Percentiles rank a stretch among this genome's conserved stretches.
Evolutionary conservation across 2,888 invertebrate species (phyloP).

Genomic region (Temnothorax unifasciatus): DNA sequence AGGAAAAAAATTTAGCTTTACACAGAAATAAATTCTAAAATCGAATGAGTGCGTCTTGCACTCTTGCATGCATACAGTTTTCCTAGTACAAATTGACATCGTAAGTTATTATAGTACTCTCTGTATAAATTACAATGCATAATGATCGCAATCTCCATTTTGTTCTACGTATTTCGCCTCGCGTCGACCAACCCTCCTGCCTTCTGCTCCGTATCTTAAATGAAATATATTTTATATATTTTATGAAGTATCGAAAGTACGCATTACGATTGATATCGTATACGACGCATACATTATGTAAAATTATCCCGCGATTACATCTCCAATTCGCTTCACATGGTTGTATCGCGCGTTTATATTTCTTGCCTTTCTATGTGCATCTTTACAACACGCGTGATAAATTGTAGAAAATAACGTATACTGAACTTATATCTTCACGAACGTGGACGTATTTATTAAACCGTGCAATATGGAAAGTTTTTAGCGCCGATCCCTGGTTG

Average conservation of each 20-base stretch:
- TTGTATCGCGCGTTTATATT: conserved; percentile 5
- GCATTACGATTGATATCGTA: background rate
- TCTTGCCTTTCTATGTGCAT: background rate
- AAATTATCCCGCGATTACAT: conserved; percentile 24
- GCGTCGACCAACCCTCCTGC: background rate
- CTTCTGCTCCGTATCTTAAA: background rate
- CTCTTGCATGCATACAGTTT: background rate
- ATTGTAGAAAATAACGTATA: conserved; percentile 34
- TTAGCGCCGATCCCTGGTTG: conserved; percentile 14
- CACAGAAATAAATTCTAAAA: background rate
- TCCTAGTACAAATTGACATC: background rate
- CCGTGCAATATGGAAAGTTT: conserved; percentile 6
- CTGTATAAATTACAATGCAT: conserved; percentile 6
- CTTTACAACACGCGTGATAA: conserved; percentile 22
- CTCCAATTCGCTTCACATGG: conserved; percentile 2
- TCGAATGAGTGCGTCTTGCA: background rate
- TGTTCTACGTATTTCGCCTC: background rate
- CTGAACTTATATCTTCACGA: background rate
- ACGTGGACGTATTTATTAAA: conserved; percentile 23
- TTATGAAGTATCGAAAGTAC: conserved; percentile 4
- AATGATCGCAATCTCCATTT: conserved; percentile 1
- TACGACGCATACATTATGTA: background rate
- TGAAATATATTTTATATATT: conserved; percentile 10
- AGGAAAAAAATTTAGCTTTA: background rate
- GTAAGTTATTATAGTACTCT: background rate